These are phyloP conservation scores for Aldabrachelys gigantea DNA, from an alignment of 2,113 vertebrate genomes.

Conservation along the genomic window DNA sequence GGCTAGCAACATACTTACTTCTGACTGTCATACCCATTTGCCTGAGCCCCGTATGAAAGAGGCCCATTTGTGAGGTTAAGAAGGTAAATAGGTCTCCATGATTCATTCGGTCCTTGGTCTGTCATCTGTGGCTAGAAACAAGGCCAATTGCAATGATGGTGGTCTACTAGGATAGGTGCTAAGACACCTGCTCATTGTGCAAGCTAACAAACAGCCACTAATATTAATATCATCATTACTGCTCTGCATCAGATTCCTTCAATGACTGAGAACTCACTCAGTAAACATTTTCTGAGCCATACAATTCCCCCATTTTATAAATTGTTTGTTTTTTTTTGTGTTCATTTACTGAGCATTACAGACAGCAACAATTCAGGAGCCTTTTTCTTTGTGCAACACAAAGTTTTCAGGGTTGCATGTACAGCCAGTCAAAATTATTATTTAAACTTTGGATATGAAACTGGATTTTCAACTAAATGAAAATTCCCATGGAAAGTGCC, in stretches of 20 bases:
- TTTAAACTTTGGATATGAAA: no score
- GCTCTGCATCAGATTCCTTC: neutral
- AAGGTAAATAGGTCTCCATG: neutral
- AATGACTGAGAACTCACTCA: neutral
- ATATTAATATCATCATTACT: conserved; percentile 74
- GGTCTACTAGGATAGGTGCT: neutral
- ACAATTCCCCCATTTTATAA: neutral
- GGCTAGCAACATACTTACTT: neutral
- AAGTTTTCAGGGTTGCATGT: no score
- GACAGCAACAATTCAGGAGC: neutral
- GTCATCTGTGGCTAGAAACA: neutral
- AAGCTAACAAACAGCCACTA: neutral
- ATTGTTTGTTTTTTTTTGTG: neutral
- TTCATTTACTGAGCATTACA: neutral
- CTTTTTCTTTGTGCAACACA: neutral
- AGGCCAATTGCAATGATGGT: neutral
- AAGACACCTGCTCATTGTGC: neutral
- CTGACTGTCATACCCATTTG: neutral
- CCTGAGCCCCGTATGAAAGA: neutral
- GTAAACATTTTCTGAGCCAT: neutral
- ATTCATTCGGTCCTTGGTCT: accelerated
- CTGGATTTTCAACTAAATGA: no score
- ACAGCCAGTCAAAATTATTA: no score
- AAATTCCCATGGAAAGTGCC: no score
- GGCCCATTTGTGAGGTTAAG: neutral